phyloP scores from a whole-genome alignment of 1,140 invertebrate genomes.

The Ostrea denselamellosa region DNA sequence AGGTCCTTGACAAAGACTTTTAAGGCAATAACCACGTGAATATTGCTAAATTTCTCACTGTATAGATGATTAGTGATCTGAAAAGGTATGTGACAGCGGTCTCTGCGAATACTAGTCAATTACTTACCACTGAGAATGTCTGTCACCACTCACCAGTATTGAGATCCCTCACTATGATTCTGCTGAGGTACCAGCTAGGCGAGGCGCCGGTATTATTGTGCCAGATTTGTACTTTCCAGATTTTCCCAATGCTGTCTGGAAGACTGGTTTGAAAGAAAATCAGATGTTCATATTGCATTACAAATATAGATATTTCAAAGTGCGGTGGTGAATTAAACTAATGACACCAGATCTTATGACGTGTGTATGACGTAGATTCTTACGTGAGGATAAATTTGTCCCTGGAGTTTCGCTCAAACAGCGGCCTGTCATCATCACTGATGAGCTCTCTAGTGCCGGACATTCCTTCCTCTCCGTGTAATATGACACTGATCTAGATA shows the following conservation, averaged over 20 bases:
- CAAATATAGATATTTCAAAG: too few species aligned
- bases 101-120: too few species aligned
- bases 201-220: constrained; percentile 76
- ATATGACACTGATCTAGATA: constrained; percentile 76
- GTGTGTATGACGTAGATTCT: constrained; percentile 53
- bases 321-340: too few species aligned
- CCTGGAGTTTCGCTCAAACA: constrained; percentile 77
- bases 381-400: constrained; percentile 77
- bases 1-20: too few species aligned
- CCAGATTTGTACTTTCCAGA: constrained; percentile 78
- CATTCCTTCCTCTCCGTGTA: constrained; percentile 78
- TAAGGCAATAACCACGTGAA: too few species aligned
- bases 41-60: too few species aligned
- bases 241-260: constrained; percentile 75
- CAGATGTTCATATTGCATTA: too few species aligned
- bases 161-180: constrained; percentile 75
- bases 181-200: constrained; percentile 77
- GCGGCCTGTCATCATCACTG: constrained; percentile 69
- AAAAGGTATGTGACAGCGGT: too few species aligned
- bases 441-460: constrained; percentile 78
- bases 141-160: constrained; percentile 61
- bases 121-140: too few species aligned
- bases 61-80: too few species aligned
- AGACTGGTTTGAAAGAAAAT: constrained; percentile 61
- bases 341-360: too few species aligned